Evolutionary conservation across 2,888 invertebrate genomes (phyloP).

Genomic region (Horisme vitalbata): DNA sequence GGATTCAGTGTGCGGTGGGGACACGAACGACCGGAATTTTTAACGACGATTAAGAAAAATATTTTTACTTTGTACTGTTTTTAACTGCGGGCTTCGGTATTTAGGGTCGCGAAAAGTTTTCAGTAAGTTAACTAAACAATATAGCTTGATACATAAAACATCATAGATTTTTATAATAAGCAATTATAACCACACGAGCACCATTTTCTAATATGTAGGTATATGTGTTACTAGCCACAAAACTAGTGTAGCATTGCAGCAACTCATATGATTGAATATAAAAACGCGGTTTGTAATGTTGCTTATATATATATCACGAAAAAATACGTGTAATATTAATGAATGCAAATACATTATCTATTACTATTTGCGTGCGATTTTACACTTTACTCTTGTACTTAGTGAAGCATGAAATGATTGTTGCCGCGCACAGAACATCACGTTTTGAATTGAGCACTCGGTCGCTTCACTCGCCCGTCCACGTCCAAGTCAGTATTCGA

Average conservation of each 20-base stretch:
- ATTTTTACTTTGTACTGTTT: too few relatives aligned
- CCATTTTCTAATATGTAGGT: too few relatives aligned
- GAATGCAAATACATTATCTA: slow-evolving; percentile 38
- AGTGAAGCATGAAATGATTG: slow-evolving; percentile 71
- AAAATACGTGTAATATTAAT: slow-evolving; percentile 26
- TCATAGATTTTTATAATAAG: too few relatives aligned
- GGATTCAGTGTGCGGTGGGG: slow-evolving; percentile 12
- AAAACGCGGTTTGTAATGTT: slow-evolving; percentile 10
- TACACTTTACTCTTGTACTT: slow-evolving; percentile 67
- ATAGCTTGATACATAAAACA: too few relatives aligned
- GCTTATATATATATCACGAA: slow-evolving; percentile 24
- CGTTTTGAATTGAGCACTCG: slow-evolving; percentile 55
- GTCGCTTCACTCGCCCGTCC: slow-evolving; percentile 34
- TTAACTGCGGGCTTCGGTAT: too few relatives aligned
- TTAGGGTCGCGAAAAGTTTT: too few relatives aligned
- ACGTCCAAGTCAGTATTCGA: slow-evolving; percentile 61
- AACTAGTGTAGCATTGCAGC: background rate
- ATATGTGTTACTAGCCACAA: too few relatives aligned
- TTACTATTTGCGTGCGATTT: slow-evolving; percentile 65
- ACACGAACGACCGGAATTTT: slow-evolving; percentile 12
- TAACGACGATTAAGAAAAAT: slow-evolving; percentile 5
- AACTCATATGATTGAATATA: background rate
- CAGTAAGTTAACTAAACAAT: too few relatives aligned
- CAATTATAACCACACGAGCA: too few relatives aligned
- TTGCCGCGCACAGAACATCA: slow-evolving; percentile 53